Conservation (phyloP, 2,888 invertebrate species). For the Rhagium mordax region DNA sequence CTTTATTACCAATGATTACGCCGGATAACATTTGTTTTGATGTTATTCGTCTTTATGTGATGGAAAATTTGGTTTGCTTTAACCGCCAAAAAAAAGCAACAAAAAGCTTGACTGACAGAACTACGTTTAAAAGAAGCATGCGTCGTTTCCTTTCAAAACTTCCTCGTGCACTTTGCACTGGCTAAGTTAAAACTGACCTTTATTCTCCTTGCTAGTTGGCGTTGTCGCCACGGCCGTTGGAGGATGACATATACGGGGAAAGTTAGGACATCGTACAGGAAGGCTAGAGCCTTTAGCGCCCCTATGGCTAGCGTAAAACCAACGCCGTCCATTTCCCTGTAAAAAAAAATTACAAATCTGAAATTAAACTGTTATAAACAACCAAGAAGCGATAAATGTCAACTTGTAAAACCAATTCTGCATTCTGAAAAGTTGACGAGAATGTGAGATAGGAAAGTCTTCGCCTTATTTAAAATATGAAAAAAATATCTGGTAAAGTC, state of each 20-base stretch:
- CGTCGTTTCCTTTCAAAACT: background rate
- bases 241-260: constrained; percentile 91
- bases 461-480: no score
- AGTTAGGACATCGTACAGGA: constrained; percentile 92
- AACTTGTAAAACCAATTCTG: no score
- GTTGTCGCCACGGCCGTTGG: constrained; percentile 90
- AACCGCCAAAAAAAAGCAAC: background rate
- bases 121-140: background rate
- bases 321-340: constrained; percentile 75
- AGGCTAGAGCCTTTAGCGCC: constrained; percentile 85
- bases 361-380: no score
- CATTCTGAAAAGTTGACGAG: no score
- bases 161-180: constrained; percentile 8
- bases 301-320: constrained; percentile 80
- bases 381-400: no score
- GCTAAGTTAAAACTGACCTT: constrained; percentile 75
- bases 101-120: background rate
- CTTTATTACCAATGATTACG: no score
- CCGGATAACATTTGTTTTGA: no score
- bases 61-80: background rate
- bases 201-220: constrained; percentile 81
- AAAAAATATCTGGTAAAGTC: no score
- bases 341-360: no score
- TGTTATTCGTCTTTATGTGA: no score
- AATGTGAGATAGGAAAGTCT: no score